phyloP scores from a whole-genome alignment of 2,888 invertebrate species.

The Patella ulyssiponensis region DNA sequence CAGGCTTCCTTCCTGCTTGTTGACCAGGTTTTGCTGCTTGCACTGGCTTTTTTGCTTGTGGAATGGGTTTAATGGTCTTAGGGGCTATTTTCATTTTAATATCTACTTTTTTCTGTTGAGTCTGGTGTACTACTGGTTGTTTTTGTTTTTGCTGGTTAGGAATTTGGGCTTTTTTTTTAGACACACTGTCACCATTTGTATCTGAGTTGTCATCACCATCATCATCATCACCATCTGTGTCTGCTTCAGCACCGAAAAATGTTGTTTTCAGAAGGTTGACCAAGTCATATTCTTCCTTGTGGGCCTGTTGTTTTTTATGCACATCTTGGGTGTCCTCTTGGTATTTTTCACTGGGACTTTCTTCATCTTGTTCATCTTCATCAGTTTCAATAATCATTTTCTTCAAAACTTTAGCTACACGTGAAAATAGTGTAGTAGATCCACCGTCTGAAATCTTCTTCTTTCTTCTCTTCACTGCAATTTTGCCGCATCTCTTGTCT shows the following conservation, averaged over 20 bases:
- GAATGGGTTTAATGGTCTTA: neutral
- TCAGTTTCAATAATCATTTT: constrained; percentile 40
- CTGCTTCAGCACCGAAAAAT: constrained; percentile 28
- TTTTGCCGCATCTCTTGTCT: constrained; percentile 28
- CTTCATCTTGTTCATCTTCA: constrained; percentile 33
- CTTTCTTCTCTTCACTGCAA: constrained; percentile 23
- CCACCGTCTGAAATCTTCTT: constrained; percentile 24
- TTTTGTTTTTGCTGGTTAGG: constrained; percentile 11
- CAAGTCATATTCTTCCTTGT: constrained; percentile 20
- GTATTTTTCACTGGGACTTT: constrained; percentile 34
- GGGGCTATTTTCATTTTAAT: constrained; percentile 18
- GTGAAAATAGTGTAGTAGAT: constrained; percentile 45
- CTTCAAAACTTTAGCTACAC: constrained; percentile 44
- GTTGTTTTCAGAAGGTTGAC: constrained; percentile 18
- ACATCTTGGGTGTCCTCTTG: constrained; percentile 20
- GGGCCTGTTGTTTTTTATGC: constrained; percentile 18
- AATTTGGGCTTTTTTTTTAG: constrained; percentile 31
- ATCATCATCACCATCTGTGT: constrained; percentile 40
- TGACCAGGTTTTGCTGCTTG: neutral
- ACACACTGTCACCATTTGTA: constrained; percentile 36
- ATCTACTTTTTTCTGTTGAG: neutral
- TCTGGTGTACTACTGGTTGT: neutral
- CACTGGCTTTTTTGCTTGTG: neutral
- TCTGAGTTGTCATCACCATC: constrained; percentile 42
- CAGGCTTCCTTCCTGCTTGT: neutral